Evolutionary conservation across 2,888 invertebrate species (phyloP).

Genomic region (Subacronicta megacephala): DNA sequence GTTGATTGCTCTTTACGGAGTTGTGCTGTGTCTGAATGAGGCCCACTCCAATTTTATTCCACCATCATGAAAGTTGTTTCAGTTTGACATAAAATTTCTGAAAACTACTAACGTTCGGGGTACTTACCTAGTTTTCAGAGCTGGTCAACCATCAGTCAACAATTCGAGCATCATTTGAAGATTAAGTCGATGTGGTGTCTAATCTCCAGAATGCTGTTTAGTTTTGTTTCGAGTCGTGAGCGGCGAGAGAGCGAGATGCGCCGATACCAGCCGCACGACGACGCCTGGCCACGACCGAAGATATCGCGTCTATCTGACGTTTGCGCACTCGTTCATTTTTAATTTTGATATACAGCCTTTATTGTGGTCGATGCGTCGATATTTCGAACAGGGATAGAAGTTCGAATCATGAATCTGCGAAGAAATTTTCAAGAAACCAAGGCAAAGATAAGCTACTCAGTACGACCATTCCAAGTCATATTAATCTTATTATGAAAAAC

Average conservation of each 20-base stretch:
- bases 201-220: slow-evolving; percentile 57
- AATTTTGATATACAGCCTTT: slow-evolving; percentile 67
- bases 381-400: slow-evolving; percentile 41
- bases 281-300: slow-evolving; percentile 61
- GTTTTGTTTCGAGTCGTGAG: slow-evolving; percentile 65
- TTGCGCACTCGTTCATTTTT: slow-evolving; percentile 65
- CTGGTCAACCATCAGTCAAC: slow-evolving; percentile 27
- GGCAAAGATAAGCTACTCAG: too few relatives aligned
- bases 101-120: too few relatives aligned
- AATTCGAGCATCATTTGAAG: slow-evolving; percentile 42
- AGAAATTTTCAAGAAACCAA: too few relatives aligned
- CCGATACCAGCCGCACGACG: slow-evolving; percentile 66
- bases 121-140: slow-evolving; percentile 12
- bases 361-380: slow-evolving; percentile 60
- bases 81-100: too few relatives aligned
- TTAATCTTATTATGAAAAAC: too few relatives aligned
- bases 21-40: neutral
- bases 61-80: too few relatives aligned
- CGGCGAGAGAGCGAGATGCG: slow-evolving; percentile 64
- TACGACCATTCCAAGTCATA: too few relatives aligned
- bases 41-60: too few relatives aligned
- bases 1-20: neutral
- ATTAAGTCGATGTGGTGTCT: slow-evolving; percentile 58
- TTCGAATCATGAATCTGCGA: neutral
- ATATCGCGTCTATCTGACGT: slow-evolving; percentile 70